Evolutionary conservation across 2,888 invertebrate species (phyloP), one percentile per base, ranked within the genome.

Genomic region (Chorisops tibialis): DNA sequence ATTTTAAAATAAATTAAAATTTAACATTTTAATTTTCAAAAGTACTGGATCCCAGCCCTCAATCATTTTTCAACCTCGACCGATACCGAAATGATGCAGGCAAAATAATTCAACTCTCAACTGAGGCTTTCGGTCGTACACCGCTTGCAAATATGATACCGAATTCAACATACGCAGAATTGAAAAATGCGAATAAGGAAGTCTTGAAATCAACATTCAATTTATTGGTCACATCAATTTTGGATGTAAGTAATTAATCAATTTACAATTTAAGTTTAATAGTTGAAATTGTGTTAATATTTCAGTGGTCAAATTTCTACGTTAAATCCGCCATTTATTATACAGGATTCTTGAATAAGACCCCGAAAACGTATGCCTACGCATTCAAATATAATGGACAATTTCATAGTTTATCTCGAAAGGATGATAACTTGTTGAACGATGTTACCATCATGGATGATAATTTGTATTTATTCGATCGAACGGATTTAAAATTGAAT

Each of bases 361-460:
- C 51, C 1, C 65, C 70, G 16, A 69, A 70, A 16, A 74, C 74
- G 3, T 79, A 70, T 63, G 68, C 75, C 45, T 79, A 78, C 64
- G 70, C 75, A 19, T 78, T 79, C 65, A 75, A 77, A 62, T 78
- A 73, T 65, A 62, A 67, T 35, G 77, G 76, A 66, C 65, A 38
- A 2, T n/a, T 30, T 5, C 49, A 59, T 14, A 21, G 41, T 19
- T 39, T 60, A 1, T 16, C 24, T 1, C 2, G 72, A 71, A 80
- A 81, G 1, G 80, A 82, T 63, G 81, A 82, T 61, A 70, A 81
- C 4, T 73, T 80, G 24, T 79, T 81, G 65, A 30, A 56, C 30
- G 43, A 4, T 7, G 56, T 35, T 1, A 30, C 30, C 5, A n/a
- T 56, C 11, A 6, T n/a, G 35, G 56, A 56, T 18, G 56, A 56